A percentile compares a stretch with the other conserved stretches of the same genome.
Conservation (phyloP, 2,888 invertebrate species). For the Metopia argyrocephala region DNA sequence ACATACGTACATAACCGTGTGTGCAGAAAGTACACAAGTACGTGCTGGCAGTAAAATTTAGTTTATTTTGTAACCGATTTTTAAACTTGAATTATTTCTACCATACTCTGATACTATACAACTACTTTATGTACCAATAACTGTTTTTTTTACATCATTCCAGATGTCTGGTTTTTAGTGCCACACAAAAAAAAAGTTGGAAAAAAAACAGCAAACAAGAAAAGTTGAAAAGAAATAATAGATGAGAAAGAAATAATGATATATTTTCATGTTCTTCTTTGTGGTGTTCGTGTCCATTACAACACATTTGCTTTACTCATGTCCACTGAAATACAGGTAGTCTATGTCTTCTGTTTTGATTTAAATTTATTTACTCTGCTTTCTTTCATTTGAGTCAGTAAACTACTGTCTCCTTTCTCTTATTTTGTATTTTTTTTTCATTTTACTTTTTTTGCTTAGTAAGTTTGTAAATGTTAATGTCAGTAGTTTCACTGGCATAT, state of each 20-base stretch:
- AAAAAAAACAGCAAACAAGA: background rate
- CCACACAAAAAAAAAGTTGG: background rate
- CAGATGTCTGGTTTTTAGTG: background rate
- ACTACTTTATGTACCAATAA: too few relatives aligned
- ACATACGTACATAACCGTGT: too few relatives aligned
- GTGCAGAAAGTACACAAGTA: background rate
- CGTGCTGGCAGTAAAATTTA: slow-evolving; percentile 42
- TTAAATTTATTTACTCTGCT: slow-evolving; percentile 18
- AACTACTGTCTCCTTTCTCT: background rate
- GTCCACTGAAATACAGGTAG: slow-evolving; percentile 12
- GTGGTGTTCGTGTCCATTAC: background rate
- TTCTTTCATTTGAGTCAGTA: slow-evolving; percentile 4
- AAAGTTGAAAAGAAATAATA: background rate
- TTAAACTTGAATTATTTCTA: background rate
- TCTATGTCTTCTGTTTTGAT: slow-evolving; percentile 4
- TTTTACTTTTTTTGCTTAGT: background rate
- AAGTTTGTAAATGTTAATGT: slow-evolving; percentile 18
- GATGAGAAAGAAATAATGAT: background rate
- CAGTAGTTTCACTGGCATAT: slow-evolving; percentile 16
- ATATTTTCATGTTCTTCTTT: background rate
- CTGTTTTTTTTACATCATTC: too few relatives aligned
- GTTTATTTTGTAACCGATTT: slow-evolving; percentile 26
- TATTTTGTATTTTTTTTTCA: background rate
- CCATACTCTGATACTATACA: too few relatives aligned
- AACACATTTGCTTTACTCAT: background rate